Evolutionary conservation across 1,140 invertebrate genomes (phyloP).

Genomic region (Steinernema feltiae): DNA sequence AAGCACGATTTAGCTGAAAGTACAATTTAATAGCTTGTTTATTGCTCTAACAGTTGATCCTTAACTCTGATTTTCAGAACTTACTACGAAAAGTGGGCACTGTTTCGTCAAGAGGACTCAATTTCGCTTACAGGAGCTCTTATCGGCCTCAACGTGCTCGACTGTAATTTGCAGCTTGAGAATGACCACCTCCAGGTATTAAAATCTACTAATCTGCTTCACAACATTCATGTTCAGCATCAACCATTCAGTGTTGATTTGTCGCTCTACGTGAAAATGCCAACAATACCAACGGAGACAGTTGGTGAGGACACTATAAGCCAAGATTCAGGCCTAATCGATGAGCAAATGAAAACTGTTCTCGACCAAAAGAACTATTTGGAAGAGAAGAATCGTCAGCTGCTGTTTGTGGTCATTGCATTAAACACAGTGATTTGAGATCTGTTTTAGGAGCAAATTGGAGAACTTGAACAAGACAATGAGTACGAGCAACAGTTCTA

Average conservation of each 20-base stretch:
- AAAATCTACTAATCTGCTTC: not conserved
- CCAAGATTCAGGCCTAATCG: conserved; percentile 18
- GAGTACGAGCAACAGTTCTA: not conserved
- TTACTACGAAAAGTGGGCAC: conserved; percentile 86
- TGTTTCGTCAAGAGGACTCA: conserved; percentile 91
- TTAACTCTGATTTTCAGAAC: conserved; percentile 64
- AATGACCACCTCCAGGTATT: conserved; percentile 84
- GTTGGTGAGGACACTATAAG: conserved; percentile 33
- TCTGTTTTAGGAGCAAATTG: conserved; percentile 32
- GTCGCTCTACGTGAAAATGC: conserved; percentile 41
- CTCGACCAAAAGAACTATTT: conserved; percentile 98
- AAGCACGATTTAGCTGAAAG: too few relatives aligned
- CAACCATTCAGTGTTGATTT: conserved; percentile 41
- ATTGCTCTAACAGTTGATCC: not conserved
- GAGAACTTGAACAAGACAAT: conserved; percentile 31
- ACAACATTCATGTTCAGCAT: conserved; percentile 33
- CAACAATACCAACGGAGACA: conserved; percentile 44
- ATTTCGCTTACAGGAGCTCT: conserved; percentile 85
- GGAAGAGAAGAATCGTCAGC: conserved; percentile 90
- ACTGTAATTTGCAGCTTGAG: conserved; percentile 95
- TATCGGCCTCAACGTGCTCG: conserved; percentile 94
- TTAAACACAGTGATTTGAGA: conserved; percentile 4
- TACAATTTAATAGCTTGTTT: too few relatives aligned
- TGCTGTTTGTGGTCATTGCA: conserved; percentile 70
- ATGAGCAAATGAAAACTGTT: conserved; percentile 73